A percentile compares a stretch with the other conserved stretches of the same genome.
These are phyloP conservation scores for Tinea semifulvella DNA, from an alignment of 2,888 invertebrate genomes.

Conservation along the genomic window DNA sequence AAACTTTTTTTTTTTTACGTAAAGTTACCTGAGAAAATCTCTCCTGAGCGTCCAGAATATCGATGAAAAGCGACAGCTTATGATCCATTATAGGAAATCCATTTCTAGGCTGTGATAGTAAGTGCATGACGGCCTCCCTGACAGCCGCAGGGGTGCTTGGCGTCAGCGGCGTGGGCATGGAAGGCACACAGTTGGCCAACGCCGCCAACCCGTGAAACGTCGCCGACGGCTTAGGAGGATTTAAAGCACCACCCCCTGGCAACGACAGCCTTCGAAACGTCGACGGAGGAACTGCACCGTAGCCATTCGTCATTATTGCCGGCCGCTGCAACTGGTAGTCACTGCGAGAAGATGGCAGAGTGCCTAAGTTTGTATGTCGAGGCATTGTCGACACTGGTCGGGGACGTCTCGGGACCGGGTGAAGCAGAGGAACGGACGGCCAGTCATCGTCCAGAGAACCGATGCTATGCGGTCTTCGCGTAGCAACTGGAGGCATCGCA, in stretches of 20 bases:
- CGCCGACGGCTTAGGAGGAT: conserved; percentile 67
- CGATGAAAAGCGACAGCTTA: conserved; percentile 80
- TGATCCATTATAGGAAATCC: conserved; percentile 81
- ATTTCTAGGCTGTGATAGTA: conserved; percentile 74
- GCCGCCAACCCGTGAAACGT: conserved; percentile 68
- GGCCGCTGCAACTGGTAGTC: conserved; percentile 70
- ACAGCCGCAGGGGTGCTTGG: conserved; percentile 71
- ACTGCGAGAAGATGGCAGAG: conserved; percentile 68
- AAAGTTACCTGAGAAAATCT: conserved; percentile 85
- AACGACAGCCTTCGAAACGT: conserved; percentile 63
- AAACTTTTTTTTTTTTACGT: conserved; percentile 25
- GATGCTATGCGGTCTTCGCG: conserved; percentile 69
- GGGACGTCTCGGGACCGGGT: conserved; percentile 56
- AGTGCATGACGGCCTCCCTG: conserved; percentile 74
- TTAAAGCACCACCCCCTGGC: conserved; percentile 57
- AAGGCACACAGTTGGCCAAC: conserved; percentile 32
- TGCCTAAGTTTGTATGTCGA: conserved; percentile 51
- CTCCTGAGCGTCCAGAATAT: conserved; percentile 84
- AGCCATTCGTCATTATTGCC: conserved; percentile 59
- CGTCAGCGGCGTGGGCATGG: conserved; percentile 44
- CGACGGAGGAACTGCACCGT: conserved; percentile 57
- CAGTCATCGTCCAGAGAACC: conserved; percentile 58
- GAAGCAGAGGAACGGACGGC: conserved; percentile 56
- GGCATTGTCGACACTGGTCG: conserved; percentile 53
- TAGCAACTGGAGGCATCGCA: conserved; percentile 36